Percentiles rank a stretch among this genome's conserved stretches.
Conservation (phyloP, 2,888 invertebrate species). For the Erpobdella octoculata region DNA sequence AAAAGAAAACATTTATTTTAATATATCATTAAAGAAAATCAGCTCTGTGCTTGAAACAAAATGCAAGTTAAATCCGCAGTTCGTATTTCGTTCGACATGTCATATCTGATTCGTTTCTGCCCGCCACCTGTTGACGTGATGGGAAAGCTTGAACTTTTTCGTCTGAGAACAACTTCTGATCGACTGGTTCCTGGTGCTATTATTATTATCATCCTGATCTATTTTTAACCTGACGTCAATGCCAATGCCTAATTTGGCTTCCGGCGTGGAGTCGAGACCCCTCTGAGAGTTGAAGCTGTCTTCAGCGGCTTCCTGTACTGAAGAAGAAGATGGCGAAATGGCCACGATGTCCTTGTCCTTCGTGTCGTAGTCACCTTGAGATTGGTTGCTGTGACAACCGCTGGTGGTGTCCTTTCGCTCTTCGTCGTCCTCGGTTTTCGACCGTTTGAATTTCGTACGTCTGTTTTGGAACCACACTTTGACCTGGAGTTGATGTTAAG, state of each 20-base stretch:
- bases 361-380: neutral
- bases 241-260: neutral
- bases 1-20: no score
- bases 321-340: neutral
- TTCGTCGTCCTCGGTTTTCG: slow-evolving; percentile 28
- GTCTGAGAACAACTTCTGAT: neutral
- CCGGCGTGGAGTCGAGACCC: neutral
- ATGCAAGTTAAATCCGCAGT: no score
- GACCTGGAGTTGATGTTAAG: no score
- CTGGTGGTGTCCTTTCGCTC: slow-evolving; percentile 4
- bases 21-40: no score
- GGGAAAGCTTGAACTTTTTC: slow-evolving; percentile 29
- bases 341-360: neutral
- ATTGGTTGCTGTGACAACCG: neutral
- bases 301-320: neutral
- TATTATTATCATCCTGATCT: neutral
- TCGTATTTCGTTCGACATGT: no score
- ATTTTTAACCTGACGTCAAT: neutral
- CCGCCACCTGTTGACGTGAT: slow-evolving; percentile 34
- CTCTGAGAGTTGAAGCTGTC: neutral
- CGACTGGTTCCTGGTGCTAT: neutral
- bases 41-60: no score
- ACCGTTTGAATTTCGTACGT: slow-evolving; percentile 33
- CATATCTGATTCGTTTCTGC: slow-evolving; percentile 33
- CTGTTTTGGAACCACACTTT: slow-evolving; percentile 35